phyloP scores from a whole-genome alignment of 1,140 invertebrate genomes.

The Teleogryllus occipitalis region DNA sequence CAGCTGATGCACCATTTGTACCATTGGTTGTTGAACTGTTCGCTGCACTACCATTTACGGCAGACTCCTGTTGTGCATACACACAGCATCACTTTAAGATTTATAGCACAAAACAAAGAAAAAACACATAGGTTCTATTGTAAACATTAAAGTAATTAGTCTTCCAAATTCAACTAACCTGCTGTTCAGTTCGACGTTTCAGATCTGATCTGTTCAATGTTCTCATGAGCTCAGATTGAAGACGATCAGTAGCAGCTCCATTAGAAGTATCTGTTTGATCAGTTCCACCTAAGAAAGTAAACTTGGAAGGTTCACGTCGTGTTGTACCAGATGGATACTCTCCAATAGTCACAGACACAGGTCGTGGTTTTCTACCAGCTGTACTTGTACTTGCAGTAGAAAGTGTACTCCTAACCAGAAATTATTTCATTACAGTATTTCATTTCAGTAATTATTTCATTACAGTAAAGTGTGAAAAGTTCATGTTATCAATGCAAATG shows the following conservation, averaged over 20 bases:
- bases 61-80: not conserved
- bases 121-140: no score
- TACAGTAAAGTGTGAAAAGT: no score
- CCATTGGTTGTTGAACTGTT: not conserved
- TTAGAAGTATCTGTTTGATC: not conserved
- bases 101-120: not conserved
- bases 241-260: conserved; percentile 17
- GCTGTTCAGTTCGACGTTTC: conserved; percentile 51
- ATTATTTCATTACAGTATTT: not conserved
- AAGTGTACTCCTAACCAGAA: not conserved
- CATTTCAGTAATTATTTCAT: not conserved
- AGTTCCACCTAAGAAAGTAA: conserved; percentile 23
- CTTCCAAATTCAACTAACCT: no score
- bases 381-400: not conserved
- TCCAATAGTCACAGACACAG: conserved; percentile 50
- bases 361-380: not conserved
- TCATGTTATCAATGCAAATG: no score
- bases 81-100: not conserved
- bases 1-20: not conserved
- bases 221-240: conserved; percentile 61
- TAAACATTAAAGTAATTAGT: no score
- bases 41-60: not conserved
- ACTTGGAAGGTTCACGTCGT: conserved; percentile 27
- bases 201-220: conserved; percentile 65
- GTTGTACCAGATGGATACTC: conserved; percentile 50